Percentiles rank a stretch among this genome's conserved stretches.
phyloP scores from a whole-genome alignment of 2,113 vertebrate genomes.

The Neotragus moschatus region DNA sequence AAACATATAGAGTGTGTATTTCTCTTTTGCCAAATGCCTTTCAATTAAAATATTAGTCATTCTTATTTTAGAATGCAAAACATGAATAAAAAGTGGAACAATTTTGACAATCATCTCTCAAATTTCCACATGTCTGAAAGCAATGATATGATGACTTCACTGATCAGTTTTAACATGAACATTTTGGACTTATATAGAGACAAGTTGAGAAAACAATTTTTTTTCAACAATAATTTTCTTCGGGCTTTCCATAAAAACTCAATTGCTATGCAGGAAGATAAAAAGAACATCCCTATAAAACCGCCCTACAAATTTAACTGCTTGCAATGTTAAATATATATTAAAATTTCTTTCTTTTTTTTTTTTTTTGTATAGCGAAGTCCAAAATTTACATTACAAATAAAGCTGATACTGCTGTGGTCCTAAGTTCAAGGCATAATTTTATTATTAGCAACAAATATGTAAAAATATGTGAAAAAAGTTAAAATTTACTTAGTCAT shows the following conservation, averaged over 20 bases:
- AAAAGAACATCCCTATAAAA: not conserved
- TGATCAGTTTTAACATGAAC: not conserved
- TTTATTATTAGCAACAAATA: not conserved
- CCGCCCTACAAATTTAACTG: not conserved
- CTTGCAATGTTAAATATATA: not conserved
- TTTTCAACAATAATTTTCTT: not conserved
- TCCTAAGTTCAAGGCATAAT: not conserved
- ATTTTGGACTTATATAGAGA: not conserved
- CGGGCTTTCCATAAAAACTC: not conserved
- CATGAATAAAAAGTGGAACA: not conserved
- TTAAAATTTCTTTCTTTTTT: not conserved
- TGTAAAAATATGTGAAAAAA: not conserved
- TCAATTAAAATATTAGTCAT: slow-evolving; percentile 2
- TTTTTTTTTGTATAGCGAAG: not conserved
- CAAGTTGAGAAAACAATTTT: not conserved
- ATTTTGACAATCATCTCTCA: not conserved
- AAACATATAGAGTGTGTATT: not conserved
- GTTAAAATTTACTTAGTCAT: not conserved
- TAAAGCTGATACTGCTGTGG: not conserved
- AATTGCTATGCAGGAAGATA: not conserved
- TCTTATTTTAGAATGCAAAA: not conserved
- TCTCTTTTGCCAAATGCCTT: not conserved
- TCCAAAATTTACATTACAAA: not conserved
- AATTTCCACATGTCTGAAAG: not conserved
- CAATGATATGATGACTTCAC: not conserved